Conservation (phyloP, 2,113 vertebrate species). For the Aegithalos caudatus region DNA sequence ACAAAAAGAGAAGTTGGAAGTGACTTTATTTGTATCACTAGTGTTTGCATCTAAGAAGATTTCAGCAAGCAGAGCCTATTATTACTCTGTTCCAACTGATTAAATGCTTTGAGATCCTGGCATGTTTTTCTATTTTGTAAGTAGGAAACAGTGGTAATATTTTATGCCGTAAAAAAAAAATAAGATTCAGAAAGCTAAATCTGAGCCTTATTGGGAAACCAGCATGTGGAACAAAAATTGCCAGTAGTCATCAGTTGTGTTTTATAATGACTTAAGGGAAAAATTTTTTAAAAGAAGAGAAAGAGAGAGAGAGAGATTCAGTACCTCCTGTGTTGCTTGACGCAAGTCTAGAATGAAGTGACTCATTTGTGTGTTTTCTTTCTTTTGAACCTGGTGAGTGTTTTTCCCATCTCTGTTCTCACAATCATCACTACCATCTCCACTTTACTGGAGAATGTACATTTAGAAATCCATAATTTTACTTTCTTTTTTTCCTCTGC, state of each 20-base stretch:
- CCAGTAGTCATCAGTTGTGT: background rate
- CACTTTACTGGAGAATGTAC: background rate
- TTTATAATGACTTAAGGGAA: background rate
- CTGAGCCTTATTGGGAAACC: background rate
- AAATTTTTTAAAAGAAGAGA: background rate
- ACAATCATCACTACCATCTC: background rate
- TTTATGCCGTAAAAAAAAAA: background rate
- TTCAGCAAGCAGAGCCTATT: background rate
- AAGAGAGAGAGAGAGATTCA: background rate
- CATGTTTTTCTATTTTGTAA: background rate
- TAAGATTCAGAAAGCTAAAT: background rate
- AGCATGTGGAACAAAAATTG: background rate
- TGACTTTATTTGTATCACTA: background rate
- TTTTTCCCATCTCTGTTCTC: background rate
- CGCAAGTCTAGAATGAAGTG: background rate
- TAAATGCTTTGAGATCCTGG: background rate
- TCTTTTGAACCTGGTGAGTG: background rate
- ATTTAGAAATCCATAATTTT: background rate
- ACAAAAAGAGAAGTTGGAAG: background rate
- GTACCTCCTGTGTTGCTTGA: background rate
- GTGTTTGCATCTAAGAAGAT: background rate
- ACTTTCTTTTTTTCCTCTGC: background rate
- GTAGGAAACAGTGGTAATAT: background rate
- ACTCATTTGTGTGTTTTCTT: background rate
- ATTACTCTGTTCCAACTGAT: background rate